phyloP scores from a whole-genome alignment of 1,140 invertebrate species.

The Aricia agestis region DNA sequence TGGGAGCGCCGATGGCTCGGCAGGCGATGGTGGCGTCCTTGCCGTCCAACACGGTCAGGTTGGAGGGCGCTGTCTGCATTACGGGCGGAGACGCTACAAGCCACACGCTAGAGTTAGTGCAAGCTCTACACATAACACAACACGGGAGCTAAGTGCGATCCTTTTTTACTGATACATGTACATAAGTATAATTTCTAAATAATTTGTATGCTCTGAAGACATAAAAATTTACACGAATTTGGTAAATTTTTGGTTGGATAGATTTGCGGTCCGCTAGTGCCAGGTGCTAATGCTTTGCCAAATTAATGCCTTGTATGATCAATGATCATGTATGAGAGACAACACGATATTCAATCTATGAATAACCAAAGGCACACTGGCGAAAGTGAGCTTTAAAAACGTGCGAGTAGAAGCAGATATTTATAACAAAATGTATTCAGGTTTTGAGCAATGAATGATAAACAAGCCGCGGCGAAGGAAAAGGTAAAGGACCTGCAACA shows the following conservation, averaged over 20 bases:
- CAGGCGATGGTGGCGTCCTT: slow-evolving; percentile 93
- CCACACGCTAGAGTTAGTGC: slow-evolving; percentile 65
- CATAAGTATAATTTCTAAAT: too few species aligned
- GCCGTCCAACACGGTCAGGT: slow-evolving; percentile 92
- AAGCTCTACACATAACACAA: slow-evolving; percentile 35
- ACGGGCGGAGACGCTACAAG: slow-evolving; percentile 88
- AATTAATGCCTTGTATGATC: too few species aligned
- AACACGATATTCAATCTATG: too few species aligned
- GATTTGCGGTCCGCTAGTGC: too few species aligned
- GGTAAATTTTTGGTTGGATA: too few species aligned
- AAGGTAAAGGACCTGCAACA: slow-evolving; percentile 2
- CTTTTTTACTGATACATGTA: not conserved
- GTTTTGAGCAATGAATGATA: not conserved
- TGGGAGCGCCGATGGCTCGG: slow-evolving; percentile 90
- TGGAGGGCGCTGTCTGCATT: slow-evolving; percentile 88
- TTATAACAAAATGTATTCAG: not conserved
- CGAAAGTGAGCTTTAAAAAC: not conserved
- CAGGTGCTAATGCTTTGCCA: too few species aligned
- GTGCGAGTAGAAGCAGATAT: not conserved
- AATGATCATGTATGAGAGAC: too few species aligned
- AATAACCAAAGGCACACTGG: not conserved
- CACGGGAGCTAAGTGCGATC: slow-evolving; percentile 24
- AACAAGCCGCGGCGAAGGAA: not conserved
- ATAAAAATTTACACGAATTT: too few species aligned
- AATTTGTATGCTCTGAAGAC: too few species aligned